These are phyloP conservation scores for Pseudochaenichthys georgianus DNA, from an alignment of 2,797 vertebrate species.

Conservation along the genomic window DNA sequence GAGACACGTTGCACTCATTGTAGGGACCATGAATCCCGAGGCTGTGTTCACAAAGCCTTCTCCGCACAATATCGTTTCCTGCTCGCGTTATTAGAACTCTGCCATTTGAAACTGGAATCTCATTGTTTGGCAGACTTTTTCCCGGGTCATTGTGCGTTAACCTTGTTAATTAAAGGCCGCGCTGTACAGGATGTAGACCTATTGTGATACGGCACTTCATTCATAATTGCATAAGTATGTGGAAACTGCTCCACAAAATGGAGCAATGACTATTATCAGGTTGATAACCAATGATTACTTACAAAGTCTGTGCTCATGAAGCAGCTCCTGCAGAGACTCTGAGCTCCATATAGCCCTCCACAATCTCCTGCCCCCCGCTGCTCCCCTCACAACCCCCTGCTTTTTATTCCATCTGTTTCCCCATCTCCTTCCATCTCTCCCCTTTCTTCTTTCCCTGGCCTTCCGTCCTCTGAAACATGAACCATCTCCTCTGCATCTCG, in stretches of 20 bases:
- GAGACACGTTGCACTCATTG: conserved; percentile 56
- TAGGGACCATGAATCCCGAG: conserved; percentile 38
- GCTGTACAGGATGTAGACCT: conserved; percentile 10
- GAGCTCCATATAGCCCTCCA: conserved; percentile 74
- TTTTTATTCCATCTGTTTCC: conserved; percentile 52
- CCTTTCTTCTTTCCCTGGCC: conserved; percentile 3
- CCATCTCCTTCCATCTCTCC: conserved; percentile 48
- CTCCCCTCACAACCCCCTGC: conserved; percentile 49
- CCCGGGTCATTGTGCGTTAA: conserved; percentile 16
- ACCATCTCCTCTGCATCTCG: conserved; percentile 75
- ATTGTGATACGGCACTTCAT: conserved; percentile 36
- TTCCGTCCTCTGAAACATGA: conserved; percentile 69
- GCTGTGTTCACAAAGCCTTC: conserved; percentile 30
- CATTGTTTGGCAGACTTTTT: conserved; percentile 35
- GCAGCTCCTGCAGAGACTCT: conserved; percentile 74
- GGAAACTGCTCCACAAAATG: conserved; percentile 76
- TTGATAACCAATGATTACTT: conserved; percentile 86
- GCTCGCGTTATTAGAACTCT: conserved; percentile 19
- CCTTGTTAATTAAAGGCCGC: neutral
- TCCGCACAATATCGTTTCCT: neutral
- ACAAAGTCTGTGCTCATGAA: conserved; percentile 81
- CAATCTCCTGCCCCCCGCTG: conserved; percentile 58
- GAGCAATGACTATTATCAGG: conserved; percentile 84
- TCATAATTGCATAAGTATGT: conserved; percentile 78
- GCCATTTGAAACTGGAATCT: conserved; percentile 41